Conservation (phyloP, 2,888 invertebrate species). For the Leptura quadrifasciata region DNA sequence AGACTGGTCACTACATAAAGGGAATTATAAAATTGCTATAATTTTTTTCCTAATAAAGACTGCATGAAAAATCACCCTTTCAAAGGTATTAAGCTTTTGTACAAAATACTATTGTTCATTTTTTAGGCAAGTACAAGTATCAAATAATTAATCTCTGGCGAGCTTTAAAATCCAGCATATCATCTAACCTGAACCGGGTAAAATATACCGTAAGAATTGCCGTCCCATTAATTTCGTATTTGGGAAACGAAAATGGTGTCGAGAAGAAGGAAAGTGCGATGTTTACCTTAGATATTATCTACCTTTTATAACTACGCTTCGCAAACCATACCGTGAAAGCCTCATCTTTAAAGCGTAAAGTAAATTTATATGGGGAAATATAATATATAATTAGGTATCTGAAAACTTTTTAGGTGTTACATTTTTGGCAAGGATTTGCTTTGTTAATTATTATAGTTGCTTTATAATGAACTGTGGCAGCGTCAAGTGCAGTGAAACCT, state of each 20-base stretch:
- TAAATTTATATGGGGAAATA: slow-evolving; percentile 12
- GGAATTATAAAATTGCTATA: too few species aligned
- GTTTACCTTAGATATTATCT: slow-evolving; percentile 33
- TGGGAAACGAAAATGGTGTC: slow-evolving; percentile 42
- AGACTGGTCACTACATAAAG: too few species aligned
- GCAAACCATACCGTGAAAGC: not conserved
- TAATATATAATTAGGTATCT: slow-evolving; percentile 24
- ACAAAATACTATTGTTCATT: not conserved
- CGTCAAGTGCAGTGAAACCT: slow-evolving; percentile 9
- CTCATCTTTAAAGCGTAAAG: slow-evolving; percentile 8
- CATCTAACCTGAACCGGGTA: slow-evolving; percentile 20
- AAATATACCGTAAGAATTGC: slow-evolving; percentile 50
- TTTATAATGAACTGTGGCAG: not conserved
- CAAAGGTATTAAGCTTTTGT: slow-evolving; percentile 13
- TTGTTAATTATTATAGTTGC: slow-evolving; percentile 8
- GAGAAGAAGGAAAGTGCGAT: slow-evolving; percentile 13
- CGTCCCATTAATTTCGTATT: slow-evolving; percentile 51
- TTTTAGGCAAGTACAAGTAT: slow-evolving; percentile 24
- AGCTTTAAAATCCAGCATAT: slow-evolving; percentile 38
- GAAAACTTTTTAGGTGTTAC: slow-evolving; percentile 18
- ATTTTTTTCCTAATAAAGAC: not conserved
- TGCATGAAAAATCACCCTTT: slow-evolving; percentile 17
- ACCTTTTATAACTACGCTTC: slow-evolving; percentile 5
- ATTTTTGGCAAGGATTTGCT: slow-evolving; percentile 10
- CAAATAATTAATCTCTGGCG: slow-evolving; percentile 36